Evolutionary conservation across 2,888 invertebrate species (phyloP).

Genomic region (Congeria kusceri): DNA sequence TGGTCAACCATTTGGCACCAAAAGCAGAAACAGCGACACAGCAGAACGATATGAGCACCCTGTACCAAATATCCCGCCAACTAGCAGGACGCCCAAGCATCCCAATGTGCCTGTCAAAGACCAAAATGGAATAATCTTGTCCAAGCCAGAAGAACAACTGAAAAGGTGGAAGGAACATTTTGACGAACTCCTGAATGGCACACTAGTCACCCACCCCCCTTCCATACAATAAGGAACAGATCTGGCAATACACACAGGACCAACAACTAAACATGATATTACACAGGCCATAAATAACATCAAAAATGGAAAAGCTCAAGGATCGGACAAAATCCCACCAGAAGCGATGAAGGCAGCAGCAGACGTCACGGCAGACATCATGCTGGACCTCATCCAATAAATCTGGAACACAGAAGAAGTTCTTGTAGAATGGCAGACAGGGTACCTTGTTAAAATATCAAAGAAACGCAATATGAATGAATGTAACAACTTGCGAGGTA

Average conservation of each 20-base stretch:
- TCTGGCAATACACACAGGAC: too few relatives aligned
- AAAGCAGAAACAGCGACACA: too few relatives aligned
- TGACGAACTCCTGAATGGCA: neutral
- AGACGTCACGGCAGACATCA: neutral
- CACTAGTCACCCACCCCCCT: neutral
- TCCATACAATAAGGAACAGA: neutral
- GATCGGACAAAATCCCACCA: too few relatives aligned
- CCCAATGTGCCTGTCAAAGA: too few relatives aligned
- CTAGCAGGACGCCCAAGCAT: too few relatives aligned
- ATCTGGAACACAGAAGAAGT: slow-evolving; percentile 21
- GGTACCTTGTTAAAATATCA: slow-evolving; percentile 1
- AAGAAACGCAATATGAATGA: slow-evolving; percentile 20
- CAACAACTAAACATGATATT: too few relatives aligned
- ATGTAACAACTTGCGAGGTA: slow-evolving; percentile 14
- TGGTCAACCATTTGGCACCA: too few relatives aligned
- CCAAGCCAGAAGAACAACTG: too few relatives aligned
- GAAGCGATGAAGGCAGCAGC: slow-evolving; percentile 11
- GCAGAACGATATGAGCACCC: neutral
- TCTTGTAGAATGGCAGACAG: slow-evolving; percentile 2
- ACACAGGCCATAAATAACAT: neutral
- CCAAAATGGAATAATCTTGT: too few relatives aligned
- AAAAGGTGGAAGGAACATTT: slow-evolving; percentile 13
- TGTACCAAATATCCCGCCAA: slow-evolving; percentile 3
- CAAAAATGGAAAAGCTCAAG: too few relatives aligned
- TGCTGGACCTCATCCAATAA: neutral